Percentiles rank a stretch among this genome's conserved stretches.
Conservation (phyloP, 2,888 invertebrate genomes). For the Chrysolina haemoptera region DNA sequence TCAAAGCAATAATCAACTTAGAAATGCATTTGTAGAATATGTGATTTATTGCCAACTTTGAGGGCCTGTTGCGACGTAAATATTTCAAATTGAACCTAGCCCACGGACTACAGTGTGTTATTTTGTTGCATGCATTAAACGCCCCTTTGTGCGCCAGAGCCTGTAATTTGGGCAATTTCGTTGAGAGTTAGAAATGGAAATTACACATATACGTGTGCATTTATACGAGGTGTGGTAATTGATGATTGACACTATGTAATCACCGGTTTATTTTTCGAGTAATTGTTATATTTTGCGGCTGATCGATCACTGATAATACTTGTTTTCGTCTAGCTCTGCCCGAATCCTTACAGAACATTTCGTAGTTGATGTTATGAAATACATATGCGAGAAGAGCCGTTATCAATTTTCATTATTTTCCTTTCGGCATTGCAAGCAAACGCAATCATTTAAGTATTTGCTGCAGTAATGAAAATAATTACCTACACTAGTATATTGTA, state of each 20-base stretch:
- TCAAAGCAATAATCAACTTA: too few species aligned
- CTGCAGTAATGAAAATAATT: too few species aligned
- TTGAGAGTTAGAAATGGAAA: conserved; percentile 30
- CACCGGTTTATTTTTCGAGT: conserved; percentile 19
- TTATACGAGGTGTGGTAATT: conserved; percentile 31
- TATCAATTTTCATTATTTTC: too few species aligned
- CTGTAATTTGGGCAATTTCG: conserved; percentile 29
- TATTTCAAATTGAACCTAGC: conserved; percentile 1
- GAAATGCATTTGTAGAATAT: too few species aligned
- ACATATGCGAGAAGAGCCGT: background rate
- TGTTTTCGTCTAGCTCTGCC: background rate
- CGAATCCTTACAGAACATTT: background rate
- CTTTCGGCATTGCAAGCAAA: too few species aligned
- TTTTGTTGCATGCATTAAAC: conserved; percentile 30
- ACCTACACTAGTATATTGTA: too few species aligned
- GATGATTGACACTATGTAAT: conserved; percentile 30
- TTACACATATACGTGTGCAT: conserved; percentile 26
- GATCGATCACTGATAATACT: background rate
- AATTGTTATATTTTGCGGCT: conserved; percentile 4
- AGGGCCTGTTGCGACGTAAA: background rate
- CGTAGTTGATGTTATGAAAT: background rate
- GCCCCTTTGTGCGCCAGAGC: conserved; percentile 31
- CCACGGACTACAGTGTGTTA: conserved; percentile 20
- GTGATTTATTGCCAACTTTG: too few species aligned
- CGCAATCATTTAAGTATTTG: too few species aligned